These are phyloP conservation scores for Nomada hirtipes DNA, from an alignment of 2,888 invertebrate genomes.

Conservation along the genomic window DNA sequence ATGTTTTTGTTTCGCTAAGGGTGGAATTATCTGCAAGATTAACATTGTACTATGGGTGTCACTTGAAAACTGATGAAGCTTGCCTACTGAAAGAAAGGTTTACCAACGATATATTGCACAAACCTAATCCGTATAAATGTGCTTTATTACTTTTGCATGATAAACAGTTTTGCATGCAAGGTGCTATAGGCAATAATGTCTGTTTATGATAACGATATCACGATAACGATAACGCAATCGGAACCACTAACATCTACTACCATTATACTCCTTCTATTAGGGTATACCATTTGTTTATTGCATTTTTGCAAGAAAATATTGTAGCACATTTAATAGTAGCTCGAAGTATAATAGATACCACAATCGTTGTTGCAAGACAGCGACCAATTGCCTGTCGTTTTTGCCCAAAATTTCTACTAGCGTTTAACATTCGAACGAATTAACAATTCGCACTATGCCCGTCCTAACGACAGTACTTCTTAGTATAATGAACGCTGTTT, in stretches of 20 bases:
- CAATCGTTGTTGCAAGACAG: background rate
- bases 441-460: too few relatives aligned
- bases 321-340: background rate
- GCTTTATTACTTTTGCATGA: constrained; percentile 47
- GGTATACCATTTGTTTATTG: background rate
- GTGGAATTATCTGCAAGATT: constrained; percentile 25
- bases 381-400: too few relatives aligned
- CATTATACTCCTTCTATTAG: background rate
- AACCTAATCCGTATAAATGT: constrained; percentile 7
- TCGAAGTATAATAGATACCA: background rate
- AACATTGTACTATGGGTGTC: constrained; percentile 2
- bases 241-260: constrained; percentile 21
- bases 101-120: constrained; percentile 1
- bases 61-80: constrained; percentile 63
- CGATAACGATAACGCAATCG: background rate
- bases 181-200: constrained; percentile 27
- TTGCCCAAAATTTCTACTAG: too few relatives aligned
- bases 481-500: background rate
- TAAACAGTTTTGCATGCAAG: constrained; percentile 45
- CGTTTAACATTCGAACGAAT: too few relatives aligned
- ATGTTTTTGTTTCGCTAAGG: constrained; percentile 21
- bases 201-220: background rate
- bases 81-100: constrained; percentile 55
- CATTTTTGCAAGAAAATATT: background rate
- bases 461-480: background rate